A percentile compares a stretch with the other conserved stretches of the same genome.
Evolutionary conservation across 2,797 vertebrate species (phyloP).

Genomic region (Hylomyscus alleni): DNA sequence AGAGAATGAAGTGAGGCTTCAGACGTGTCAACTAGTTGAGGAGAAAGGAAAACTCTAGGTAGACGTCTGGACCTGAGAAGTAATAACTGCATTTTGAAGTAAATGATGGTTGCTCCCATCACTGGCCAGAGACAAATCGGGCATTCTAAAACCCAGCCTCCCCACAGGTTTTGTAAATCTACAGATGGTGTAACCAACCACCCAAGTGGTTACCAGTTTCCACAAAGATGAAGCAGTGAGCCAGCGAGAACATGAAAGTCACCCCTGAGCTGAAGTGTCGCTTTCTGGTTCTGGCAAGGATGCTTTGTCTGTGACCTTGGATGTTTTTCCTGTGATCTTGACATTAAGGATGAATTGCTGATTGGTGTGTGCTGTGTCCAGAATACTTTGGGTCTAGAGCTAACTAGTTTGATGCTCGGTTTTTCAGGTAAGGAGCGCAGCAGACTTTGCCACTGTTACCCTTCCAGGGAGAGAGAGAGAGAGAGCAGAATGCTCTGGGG

Average conservation of each 20-base stretch:
- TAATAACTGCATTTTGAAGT: conserved; percentile 45
- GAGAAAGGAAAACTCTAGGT: conserved; percentile 52
- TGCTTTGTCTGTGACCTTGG: conserved; percentile 24
- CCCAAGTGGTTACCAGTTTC: neutral
- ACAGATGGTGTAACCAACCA: neutral
- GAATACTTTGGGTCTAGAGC: neutral
- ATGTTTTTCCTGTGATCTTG: conserved; percentile 25
- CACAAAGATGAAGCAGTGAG: neutral
- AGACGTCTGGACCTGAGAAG: conserved; percentile 34
- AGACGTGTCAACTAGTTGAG: conserved; percentile 34
- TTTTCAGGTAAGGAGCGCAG: neutral
- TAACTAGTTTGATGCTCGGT: neutral
- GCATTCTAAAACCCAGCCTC: neutral
- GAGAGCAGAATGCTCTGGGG: neutral
- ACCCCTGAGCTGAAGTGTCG: neutral
- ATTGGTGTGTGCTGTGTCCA: neutral
- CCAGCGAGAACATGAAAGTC: neutral
- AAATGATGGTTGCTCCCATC: neutral
- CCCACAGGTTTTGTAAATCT: neutral
- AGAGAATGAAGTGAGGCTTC: neutral
- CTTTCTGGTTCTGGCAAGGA: conserved; percentile 1
- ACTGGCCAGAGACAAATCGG: conserved; percentile 22
- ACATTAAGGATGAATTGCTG: neutral
- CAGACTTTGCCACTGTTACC: neutral
- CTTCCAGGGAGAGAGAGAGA: neutral